phyloP scores from a whole-genome alignment of 2,888 invertebrate species.

The Metallyticus violacea region DNA sequence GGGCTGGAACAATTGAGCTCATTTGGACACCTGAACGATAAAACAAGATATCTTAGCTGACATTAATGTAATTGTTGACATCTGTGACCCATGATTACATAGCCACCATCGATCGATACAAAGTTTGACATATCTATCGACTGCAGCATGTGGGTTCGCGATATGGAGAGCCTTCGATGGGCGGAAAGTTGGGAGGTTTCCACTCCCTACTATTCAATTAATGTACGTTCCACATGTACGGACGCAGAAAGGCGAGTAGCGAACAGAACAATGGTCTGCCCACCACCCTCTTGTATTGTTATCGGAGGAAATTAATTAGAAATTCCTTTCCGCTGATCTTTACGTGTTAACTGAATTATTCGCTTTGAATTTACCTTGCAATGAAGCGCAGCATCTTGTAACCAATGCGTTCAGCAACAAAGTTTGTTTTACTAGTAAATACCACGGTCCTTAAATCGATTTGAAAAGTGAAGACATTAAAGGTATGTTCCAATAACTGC shows the following conservation, averaged over 20 bases:
- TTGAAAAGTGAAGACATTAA: too few relatives aligned
- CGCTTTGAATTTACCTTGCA: neutral
- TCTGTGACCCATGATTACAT: neutral
- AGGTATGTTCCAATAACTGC: too few relatives aligned
- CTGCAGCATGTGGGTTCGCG: neutral
- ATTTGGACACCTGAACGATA: neutral
- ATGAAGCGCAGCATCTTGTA: neutral
- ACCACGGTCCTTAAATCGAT: too few relatives aligned
- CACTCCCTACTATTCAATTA: neutral
- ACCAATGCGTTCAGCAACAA: too few relatives aligned
- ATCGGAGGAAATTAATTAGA: neutral
- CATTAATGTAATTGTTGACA: neutral
- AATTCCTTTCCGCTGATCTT: neutral
- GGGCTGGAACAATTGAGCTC: neutral
- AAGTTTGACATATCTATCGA: neutral
- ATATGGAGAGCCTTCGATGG: too few relatives aligned
- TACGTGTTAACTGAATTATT: neutral
- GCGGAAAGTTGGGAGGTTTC: neutral
- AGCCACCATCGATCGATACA: neutral
- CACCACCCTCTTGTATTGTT: neutral
- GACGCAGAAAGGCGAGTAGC: neutral
- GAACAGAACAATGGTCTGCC: neutral
- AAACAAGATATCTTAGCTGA: neutral
- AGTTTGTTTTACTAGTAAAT: too few relatives aligned
- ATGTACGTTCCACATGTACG: neutral